phyloP scores from a whole-genome alignment of 2,888 invertebrate genomes.

The Alviniconcha strummeri region DNA sequence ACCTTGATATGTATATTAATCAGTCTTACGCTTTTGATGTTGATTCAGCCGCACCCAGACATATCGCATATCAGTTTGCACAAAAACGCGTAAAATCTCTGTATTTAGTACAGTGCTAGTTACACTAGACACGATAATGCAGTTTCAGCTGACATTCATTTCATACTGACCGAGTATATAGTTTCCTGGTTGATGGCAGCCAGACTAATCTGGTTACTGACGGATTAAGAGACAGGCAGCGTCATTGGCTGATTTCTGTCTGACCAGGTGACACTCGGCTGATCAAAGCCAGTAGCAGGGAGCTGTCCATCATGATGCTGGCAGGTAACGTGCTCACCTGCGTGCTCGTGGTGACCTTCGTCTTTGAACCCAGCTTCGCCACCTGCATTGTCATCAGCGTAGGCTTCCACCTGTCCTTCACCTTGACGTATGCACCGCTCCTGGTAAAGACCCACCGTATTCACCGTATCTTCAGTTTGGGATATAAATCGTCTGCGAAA shows the following conservation, averaged over 20 bases:
- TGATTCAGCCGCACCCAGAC: too few species aligned
- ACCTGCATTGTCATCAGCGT: constrained; percentile 45
- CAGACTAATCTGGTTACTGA: too few species aligned
- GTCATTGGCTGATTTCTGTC: too few species aligned
- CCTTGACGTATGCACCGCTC: constrained; percentile 49
- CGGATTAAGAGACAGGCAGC: too few species aligned
- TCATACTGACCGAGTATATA: too few species aligned
- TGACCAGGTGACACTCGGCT: constrained; percentile 35
- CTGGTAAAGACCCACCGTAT: constrained; percentile 55
- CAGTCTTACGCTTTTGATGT: too few species aligned
- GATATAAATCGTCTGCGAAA: constrained; percentile 37
- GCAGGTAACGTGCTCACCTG: constrained; percentile 26
- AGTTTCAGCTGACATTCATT: too few species aligned
- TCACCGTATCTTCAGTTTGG: constrained; percentile 54
- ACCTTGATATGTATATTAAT: not conserved
- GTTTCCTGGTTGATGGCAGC: too few species aligned
- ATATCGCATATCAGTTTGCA: too few species aligned
- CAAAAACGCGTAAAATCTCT: too few species aligned
- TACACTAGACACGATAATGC: too few species aligned
- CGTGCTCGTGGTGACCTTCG: constrained; percentile 36
- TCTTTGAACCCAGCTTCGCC: constrained; percentile 41
- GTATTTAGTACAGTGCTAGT: too few species aligned
- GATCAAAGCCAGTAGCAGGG: constrained; percentile 55
- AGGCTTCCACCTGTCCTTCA: constrained; percentile 51
- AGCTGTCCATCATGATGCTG: constrained; percentile 41